Conservation (phyloP, 1,140 invertebrate species). For the Bombyx mori region ASM3026992v2 NC_085135.1:3270501-3271000, state of each 20-base stretch:
- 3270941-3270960: conserved; percentile 71
- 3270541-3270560: conserved; percentile 2
- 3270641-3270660: neutral
- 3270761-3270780: conserved; percentile 13
- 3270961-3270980: conserved; percentile 52
- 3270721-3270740: conserved; percentile 13
- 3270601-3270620: neutral
- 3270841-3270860: conserved; percentile 34
- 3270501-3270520: neutral
- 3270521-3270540: neutral
- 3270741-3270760: conserved; percentile 19
- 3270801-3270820: conserved; percentile 42
- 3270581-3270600: neutral
- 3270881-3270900: conserved; percentile 42
- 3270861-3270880: conserved; percentile 44
- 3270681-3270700: conserved; percentile 10
- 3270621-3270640: no score
- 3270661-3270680: conserved; percentile 5
- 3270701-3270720: conserved; percentile 15
- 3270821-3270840: conserved; percentile 44
- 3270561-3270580: neutral
- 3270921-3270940: conserved; percentile 53
- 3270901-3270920: conserved; percentile 39
- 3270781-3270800: conserved; percentile 38
- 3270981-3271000: conserved; percentile 45